Evolutionary conservation across 2,888 invertebrate species (phyloP).

Genomic region (Prenolepis imparis): DNA sequence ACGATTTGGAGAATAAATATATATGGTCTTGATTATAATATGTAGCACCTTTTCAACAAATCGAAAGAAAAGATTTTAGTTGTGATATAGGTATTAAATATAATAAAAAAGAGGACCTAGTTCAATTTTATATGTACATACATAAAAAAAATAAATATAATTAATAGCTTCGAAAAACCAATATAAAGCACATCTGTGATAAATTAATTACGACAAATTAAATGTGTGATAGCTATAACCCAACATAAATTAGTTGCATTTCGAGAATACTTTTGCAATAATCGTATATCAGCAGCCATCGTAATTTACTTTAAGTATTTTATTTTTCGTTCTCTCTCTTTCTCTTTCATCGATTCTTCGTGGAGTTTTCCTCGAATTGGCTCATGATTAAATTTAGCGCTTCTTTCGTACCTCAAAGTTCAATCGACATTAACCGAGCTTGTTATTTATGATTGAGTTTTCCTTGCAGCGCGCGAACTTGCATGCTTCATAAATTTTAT

Average conservation of each 20-base stretch:
- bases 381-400: slow-evolving; percentile 36
- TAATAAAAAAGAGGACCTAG: background rate
- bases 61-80: background rate
- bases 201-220: background rate
- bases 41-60: background rate
- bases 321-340: background rate
- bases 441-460: slow-evolving; percentile 49
- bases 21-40: background rate
- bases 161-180: background rate
- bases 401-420: background rate
- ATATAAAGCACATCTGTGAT: background rate
- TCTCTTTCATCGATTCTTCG: background rate
- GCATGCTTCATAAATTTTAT: slow-evolving; percentile 44
- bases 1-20: background rate
- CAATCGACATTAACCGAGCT: slow-evolving; percentile 43
- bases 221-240: background rate
- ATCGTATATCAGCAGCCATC: background rate
- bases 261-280: background rate
- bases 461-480: slow-evolving; percentile 8
- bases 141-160: background rate
- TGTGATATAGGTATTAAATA: background rate
- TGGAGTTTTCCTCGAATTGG: slow-evolving; percentile 4
- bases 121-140: background rate
- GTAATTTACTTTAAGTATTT: slow-evolving; percentile 4
- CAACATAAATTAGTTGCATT: background rate